Evolutionary conservation across 2,113 vertebrate genomes (phyloP).

Genomic region (Mastomys natalensis): DNA sequence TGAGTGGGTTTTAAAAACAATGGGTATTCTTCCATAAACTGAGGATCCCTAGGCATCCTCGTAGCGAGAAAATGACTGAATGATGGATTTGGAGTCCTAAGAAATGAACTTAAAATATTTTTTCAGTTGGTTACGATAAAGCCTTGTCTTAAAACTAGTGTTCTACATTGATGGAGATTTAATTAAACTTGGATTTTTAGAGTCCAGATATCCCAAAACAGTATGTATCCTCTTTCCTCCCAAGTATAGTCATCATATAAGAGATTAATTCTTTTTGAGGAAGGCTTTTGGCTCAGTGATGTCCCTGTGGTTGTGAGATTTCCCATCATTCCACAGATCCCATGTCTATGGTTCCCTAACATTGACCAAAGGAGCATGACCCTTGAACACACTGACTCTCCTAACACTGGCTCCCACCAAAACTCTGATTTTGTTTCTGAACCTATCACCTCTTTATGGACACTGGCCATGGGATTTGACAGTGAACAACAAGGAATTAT

Average conservation of each 20-base stretch:
- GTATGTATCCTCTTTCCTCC: not conserved
- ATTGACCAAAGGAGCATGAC: not conserved
- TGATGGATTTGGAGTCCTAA: not conserved
- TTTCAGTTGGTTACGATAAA: not conserved
- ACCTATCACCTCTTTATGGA: not conserved
- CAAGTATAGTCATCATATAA: not conserved
- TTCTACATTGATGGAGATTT: not conserved
- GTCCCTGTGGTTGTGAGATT: not conserved
- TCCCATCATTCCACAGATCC: not conserved
- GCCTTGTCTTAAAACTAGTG: not conserved
- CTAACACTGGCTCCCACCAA: not conserved
- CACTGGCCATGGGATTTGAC: not conserved
- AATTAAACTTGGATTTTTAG: constrained; percentile 5
- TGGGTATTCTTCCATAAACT: not conserved
- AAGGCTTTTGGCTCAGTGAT: not conserved
- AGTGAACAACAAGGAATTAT: not conserved
- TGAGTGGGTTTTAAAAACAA: not conserved
- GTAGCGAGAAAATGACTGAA: not conserved
- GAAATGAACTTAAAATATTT: not conserved
- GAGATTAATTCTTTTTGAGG: not conserved
- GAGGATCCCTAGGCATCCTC: not conserved
- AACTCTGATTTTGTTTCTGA: not conserved
- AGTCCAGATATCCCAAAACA: not conserved
- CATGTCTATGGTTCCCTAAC: too few species aligned
- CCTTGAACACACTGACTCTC: not conserved